Base-by-base conservation (phyloP, 2,888 invertebrate species). In the Gerris lacustris region DNA sequence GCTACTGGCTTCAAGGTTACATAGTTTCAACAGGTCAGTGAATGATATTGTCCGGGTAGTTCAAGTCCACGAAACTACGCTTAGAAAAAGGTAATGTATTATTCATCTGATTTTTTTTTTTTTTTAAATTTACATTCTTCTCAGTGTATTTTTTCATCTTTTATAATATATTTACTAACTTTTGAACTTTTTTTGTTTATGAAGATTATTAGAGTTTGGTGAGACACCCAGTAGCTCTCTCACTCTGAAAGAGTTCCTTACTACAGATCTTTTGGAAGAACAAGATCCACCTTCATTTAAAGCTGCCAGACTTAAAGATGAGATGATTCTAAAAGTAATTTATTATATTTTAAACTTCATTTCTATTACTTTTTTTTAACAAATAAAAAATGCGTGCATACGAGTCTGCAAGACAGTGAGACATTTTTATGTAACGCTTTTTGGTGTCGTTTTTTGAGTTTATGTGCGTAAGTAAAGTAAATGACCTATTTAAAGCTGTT, bases 251-350 rank as follows among this genome's bases (percentile, higher is more conserved):
- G 97, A 99, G 82, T 99, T 99, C 79, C 92, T 96, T 88, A 91
- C 90, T 0, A 93, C 98, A 0, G 97, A 99, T 79, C 82, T 99
- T 76, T 96, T 97, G 79, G 94, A 95, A 76, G 96, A 96, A 78
- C 94, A 94, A 80, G 97, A 97, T 81, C 95, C 97, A 7, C 97
- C 97, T 0, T 92, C 94, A 2, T 98, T 95, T 79, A 94, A 93
- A 80, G 91, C 90, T 1, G 94, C 95, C 0, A 86, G 96, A 70
- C 89, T 90, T 78, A 91, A 91, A 78, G 95, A 95, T 78, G 90
- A 91, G 75, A 93, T 93, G 77, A 83, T 92, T 45, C 81, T 94
- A 78, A 91, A 87, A 83, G 90, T 90, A 69, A 67, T 5, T 80
- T 70, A 66, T 80, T 70, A 66, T 69, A 18, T n/a, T 62, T 11